Conservation (phyloP, 2,888 invertebrate genomes). For the Patella ulyssiponensis region DNA sequence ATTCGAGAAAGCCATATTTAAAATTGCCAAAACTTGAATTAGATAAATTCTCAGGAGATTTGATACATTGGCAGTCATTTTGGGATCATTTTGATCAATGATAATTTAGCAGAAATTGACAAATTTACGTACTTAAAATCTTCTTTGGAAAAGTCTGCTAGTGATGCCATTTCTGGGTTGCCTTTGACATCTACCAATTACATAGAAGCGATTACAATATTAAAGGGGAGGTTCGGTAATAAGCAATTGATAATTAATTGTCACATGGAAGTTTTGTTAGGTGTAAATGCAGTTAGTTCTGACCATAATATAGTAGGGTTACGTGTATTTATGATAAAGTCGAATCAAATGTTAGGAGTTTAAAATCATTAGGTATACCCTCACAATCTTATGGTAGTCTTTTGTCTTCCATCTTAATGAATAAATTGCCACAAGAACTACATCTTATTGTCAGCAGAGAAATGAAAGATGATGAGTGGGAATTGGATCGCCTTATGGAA, state of each 20-base stretch:
- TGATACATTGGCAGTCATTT: background rate
- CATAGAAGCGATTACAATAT: background rate
- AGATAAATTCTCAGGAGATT: background rate
- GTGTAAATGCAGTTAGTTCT: background rate
- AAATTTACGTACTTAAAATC: slow-evolving; percentile 9
- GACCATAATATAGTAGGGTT: background rate
- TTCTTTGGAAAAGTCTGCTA: background rate
- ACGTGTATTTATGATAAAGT: background rate
- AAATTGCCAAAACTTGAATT: background rate
- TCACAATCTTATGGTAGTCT: background rate
- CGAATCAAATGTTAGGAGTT: background rate
- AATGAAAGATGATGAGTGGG: background rate
- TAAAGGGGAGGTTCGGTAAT: background rate
- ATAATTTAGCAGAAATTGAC: background rate
- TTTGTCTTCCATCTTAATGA: background rate
- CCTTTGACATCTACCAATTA: background rate
- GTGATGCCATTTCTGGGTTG: slow-evolving; percentile 10
- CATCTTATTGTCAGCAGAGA: background rate
- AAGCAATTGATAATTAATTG: background rate
- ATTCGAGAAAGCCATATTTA: background rate
- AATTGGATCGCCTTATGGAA: background rate
- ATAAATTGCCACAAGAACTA: background rate
- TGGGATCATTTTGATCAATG: background rate
- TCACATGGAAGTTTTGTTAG: background rate
- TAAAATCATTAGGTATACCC: background rate